Base-by-base conservation (phyloP, 2,113 vertebrate genomes). In the Orycteropus afer region DNA sequence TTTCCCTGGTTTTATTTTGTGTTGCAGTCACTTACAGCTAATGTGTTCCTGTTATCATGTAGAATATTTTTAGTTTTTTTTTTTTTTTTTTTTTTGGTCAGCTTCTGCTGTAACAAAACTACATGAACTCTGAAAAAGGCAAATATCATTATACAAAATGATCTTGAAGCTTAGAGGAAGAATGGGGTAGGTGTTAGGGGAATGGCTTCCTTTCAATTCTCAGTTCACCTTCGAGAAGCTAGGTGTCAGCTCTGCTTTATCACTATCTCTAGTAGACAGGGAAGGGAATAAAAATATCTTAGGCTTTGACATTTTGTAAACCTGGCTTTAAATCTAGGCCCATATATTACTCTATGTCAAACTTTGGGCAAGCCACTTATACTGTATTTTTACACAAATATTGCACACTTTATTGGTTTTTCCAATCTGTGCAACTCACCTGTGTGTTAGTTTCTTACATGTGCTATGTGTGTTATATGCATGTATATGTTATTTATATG, bases 81-180 rank as follows among this genome's bases (percentile, higher is more conserved):
- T 96, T 84, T 86, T 65, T 86, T n/a, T 86, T 25, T 63, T 90
- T 73, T 81, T 23, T 96, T 85, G 85, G 71, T 23, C 45, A n/a
- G 15, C 89, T 71, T 73, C 20, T 79, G 42, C 74, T 82, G 6
- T 67, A 18, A 51, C 55, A 80, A 90, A 49, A 29, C 49, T 67
- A 23, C 3, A 17, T 69, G 80, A 87, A 94, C 8, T 49, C n/a
- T 53, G 55, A 67, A 61, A 61, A 82, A 93, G 85, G 47, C 51
- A 91, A 80, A 53, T 2, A 13, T 34, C 80, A 82, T 51, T 65
- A 49, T 85, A 86, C 18, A 63, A 77, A 92, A 90, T 78, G 78
- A 47, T 95, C 57, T 53, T 55, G 76, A 76, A 73, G 37, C 37
- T 86, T 18, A 85, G 94, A 87, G 65, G 61, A 90, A 85, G 82